Evolutionary conservation across 2,113 vertebrate species (phyloP).

Genomic region (Zosterops lateralis): DNA sequence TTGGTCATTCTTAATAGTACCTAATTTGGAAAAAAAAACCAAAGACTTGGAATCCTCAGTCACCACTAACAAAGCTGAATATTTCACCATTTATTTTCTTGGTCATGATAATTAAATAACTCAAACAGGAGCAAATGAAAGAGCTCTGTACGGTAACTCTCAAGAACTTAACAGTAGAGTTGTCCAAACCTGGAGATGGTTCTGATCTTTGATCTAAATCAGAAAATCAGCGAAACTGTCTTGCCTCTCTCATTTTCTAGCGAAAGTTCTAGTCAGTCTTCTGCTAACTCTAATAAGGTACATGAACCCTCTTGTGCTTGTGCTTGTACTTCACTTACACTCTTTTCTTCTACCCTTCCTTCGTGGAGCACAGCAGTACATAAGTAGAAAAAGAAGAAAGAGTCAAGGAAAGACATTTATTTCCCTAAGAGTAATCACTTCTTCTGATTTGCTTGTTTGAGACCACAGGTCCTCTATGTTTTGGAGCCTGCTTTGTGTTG

Average conservation of each 20-base stretch:
- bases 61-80: neutral
- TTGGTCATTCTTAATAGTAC: neutral
- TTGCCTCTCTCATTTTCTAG: neutral
- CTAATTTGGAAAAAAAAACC: rapidly evolving
- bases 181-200: neutral
- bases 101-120: neutral
- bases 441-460: neutral
- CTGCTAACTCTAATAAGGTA: neutral
- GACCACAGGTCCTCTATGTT: neutral
- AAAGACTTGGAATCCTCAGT: neutral
- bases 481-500: neutral
- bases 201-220: neutral
- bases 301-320: neutral
- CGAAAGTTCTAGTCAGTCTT: neutral
- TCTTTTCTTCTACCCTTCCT: neutral
- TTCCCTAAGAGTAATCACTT: neutral
- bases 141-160: neutral
- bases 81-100: neutral
- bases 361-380: neutral
- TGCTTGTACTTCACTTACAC: neutral
- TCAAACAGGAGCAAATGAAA: neutral
- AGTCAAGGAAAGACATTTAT: neutral
- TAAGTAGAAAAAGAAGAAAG: neutral
- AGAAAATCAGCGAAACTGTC: neutral
- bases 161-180: neutral